These are phyloP conservation scores for Patiria pectinifera DNA, from an alignment of 53 echinoderm and acorn worm genomes.

Conservation along the genomic window DNA sequence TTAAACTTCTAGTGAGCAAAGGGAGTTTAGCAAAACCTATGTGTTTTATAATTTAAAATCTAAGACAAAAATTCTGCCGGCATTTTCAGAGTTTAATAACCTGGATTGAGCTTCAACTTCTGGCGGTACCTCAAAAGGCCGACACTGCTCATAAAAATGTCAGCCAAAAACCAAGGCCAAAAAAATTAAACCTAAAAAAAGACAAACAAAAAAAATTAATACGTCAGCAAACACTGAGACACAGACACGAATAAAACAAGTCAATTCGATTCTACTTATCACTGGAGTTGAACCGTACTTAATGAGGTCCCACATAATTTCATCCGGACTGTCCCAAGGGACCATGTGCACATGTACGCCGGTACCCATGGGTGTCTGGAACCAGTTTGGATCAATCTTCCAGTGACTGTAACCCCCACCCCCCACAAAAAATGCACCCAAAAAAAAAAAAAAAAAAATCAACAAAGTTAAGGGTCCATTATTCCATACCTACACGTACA, in stretches of 20 bases:
- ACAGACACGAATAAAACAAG: background rate
- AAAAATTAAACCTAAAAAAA: background rate
- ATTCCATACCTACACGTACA: too few species aligned
- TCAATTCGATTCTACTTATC: constrained; percentile 8
- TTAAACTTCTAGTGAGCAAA: too few species aligned
- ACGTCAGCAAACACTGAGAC: background rate
- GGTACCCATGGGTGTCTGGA: constrained; percentile 42
- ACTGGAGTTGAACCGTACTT: constrained; percentile 36
- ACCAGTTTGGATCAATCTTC: background rate
- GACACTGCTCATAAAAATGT: background rate
- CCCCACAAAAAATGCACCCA: background rate
- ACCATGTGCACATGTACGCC: constrained; percentile 12
- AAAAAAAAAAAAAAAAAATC: too few species aligned
- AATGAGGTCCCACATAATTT: constrained; percentile 50
- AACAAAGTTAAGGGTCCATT: too few species aligned
- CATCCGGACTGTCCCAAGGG: background rate
- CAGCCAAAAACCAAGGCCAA: background rate
- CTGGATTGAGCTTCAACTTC: background rate
- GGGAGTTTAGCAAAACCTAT: too few species aligned
- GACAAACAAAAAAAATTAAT: too few species aligned
- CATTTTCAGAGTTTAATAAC: background rate
- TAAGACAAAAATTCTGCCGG: background rate
- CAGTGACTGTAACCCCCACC: background rate
- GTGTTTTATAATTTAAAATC: too few species aligned
- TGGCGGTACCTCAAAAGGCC: background rate